Base-by-base conservation (phyloP, 2,888 invertebrate genomes). In the Melipona beecheii region DNA sequence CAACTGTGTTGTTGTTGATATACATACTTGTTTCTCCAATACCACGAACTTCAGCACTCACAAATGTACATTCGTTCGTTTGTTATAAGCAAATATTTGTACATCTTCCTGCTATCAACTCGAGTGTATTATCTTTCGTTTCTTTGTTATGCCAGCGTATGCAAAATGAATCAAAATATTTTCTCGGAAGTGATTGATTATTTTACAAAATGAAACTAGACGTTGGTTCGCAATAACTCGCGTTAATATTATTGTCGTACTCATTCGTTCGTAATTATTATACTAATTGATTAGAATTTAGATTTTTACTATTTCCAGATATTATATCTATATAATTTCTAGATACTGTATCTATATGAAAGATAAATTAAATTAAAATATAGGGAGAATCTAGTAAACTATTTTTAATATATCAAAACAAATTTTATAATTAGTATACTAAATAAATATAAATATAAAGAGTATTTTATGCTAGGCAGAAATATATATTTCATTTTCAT, bases 81-180 rank as follows among this genome's bases (percentile, higher is more conserved):
- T 73, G 5, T 21, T 73, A 1, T 19, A 11, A 54, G 52, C 54
- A 76, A 77, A 83, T 60, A 73, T 74, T 70, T 65, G 70, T n/a
- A 24, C 15, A 5, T 5, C 19, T 62, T 27, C 9, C 27, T 15
- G 17, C 31, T 78, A 80, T 58, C 43, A 43, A 62, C 27, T 9
- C 3, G 36, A 52, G 27, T 62, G 24, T 36, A 36, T 27, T 9
- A 15, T 17, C 27, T 9, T 27, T 4, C 36, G 43, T 43, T 9
- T 43, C 43, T 17, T 64, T 49, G 24, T 27, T 9, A 31, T 19
- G 24, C 21, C n/a, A 49, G 1, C 9, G 11, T 19, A 19, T 19
- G 56, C 21, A 43, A 43, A 62, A 27, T 17, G 52, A 19, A 43
- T 75, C 3, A 21, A 4, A 52, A 19, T 24, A 43, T 52, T 15